phyloP scores from a whole-genome alignment of 1,140 invertebrate species.

The Scylla paramamosain region DNA sequence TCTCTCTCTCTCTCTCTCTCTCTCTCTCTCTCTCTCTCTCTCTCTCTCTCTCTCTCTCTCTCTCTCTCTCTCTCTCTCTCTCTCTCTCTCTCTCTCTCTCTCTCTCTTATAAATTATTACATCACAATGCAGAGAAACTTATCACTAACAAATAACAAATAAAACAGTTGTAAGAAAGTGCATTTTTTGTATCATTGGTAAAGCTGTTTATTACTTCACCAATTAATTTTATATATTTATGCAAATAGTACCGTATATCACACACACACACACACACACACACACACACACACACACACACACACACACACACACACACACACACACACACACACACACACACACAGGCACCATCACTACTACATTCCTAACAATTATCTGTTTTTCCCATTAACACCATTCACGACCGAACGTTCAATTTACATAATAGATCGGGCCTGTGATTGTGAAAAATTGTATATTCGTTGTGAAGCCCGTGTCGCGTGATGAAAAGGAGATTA shows the following conservation, averaged over 20 bases:
- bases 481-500: slow-evolving; percentile 2
- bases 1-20: slow-evolving; percentile 41
- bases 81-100: too few relatives aligned
- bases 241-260: neutral
- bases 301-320: slow-evolving; percentile 1
- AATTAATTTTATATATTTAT: too few relatives aligned
- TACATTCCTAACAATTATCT: slow-evolving; percentile 6
- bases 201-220: too few relatives aligned
- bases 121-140: too few relatives aligned
- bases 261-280: neutral
- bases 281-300: slow-evolving; percentile 4
- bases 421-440: neutral
- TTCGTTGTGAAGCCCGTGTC: neutral
- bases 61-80: too few relatives aligned
- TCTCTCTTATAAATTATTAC: neutral
- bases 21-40: slow-evolving; percentile 9
- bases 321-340: neutral
- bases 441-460: neutral
- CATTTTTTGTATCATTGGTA: too few relatives aligned
- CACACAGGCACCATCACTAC: neutral
- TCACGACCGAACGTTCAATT: slow-evolving; percentile 11
- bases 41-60: too few relatives aligned
- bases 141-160: too few relatives aligned
- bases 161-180: too few relatives aligned
- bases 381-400: neutral